phyloP scores from a whole-genome alignment of 37 sponge, comb jelly and placozoan genomes.

The Axinella damicornis region DNA sequence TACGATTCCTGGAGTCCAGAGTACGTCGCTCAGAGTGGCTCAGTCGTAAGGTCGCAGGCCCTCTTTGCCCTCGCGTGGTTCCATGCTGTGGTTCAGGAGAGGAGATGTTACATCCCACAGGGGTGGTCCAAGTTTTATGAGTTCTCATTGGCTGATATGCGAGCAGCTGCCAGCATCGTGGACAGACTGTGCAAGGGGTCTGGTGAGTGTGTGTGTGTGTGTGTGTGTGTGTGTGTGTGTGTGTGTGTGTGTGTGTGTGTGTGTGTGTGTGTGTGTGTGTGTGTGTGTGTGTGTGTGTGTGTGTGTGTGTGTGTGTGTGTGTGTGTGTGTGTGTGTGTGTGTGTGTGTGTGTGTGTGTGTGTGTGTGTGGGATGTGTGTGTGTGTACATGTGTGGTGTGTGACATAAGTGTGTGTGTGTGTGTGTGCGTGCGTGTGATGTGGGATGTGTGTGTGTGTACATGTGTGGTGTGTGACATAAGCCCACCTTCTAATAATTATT shows the following conservation, averaged over 20 bases:
- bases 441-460: no score
- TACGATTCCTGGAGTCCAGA: constrained; percentile 92
- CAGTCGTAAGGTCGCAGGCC: neutral
- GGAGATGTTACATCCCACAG: constrained; percentile 91
- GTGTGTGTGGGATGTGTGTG: no score
- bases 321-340: constrained; percentile 6
- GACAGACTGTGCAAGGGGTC: constrained; percentile 60
- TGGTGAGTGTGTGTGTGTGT: no score
- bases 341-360: no score
- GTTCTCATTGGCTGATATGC: constrained; percentile 92
- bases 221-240: no score
- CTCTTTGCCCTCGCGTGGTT: constrained; percentile 83
- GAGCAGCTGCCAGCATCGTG: constrained; percentile 85
- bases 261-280: no score
- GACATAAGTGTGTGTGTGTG: no score
- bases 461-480: no score
- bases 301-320: neutral
- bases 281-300: neutral
- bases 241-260: no score
- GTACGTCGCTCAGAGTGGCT: constrained; percentile 73
- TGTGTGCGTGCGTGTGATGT: no score
- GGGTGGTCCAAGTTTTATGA: constrained; percentile 99
- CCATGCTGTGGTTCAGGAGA: constrained; percentile 98
- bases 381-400: no score
- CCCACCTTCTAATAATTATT: no score